phyloP scores from a whole-genome alignment of 2,888 invertebrate genomes.

The Iselma pallidipennis region DNA sequence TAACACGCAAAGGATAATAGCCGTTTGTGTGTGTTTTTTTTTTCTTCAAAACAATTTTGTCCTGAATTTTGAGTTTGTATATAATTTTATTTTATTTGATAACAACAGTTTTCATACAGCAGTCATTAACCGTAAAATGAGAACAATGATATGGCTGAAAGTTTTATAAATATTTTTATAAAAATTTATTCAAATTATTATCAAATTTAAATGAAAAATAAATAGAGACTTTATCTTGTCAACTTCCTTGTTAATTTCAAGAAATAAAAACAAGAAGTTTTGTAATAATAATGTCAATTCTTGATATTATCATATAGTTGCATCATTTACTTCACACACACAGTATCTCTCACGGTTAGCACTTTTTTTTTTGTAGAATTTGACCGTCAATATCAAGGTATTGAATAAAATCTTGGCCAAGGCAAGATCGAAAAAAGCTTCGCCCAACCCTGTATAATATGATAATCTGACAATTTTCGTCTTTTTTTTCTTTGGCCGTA shows the following conservation, averaged over 20 bases:
- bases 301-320: neutral
- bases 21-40: too few relatives aligned
- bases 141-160: too few relatives aligned
- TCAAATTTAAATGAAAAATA: neutral
- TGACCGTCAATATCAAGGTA: conserved; percentile 24
- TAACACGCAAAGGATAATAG: too few relatives aligned
- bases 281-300: neutral
- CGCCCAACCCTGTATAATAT: neutral
- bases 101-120: too few relatives aligned
- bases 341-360: conserved; percentile 11
- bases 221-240: neutral
- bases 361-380: conserved; percentile 2
- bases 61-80: too few relatives aligned
- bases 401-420: conserved; percentile 21
- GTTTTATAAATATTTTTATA: neutral
- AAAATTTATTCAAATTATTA: neutral
- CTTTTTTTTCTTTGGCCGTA: neutral
- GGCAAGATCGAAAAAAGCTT: conserved; percentile 9
- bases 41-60: too few relatives aligned
- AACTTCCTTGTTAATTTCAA: neutral
- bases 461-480: neutral
- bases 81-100: too few relatives aligned
- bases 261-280: neutral
- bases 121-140: too few relatives aligned
- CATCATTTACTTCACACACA: neutral